Base-by-base conservation (phyloP, 2,797 vertebrate genomes). In the Steatocranus sp. region DNA sequence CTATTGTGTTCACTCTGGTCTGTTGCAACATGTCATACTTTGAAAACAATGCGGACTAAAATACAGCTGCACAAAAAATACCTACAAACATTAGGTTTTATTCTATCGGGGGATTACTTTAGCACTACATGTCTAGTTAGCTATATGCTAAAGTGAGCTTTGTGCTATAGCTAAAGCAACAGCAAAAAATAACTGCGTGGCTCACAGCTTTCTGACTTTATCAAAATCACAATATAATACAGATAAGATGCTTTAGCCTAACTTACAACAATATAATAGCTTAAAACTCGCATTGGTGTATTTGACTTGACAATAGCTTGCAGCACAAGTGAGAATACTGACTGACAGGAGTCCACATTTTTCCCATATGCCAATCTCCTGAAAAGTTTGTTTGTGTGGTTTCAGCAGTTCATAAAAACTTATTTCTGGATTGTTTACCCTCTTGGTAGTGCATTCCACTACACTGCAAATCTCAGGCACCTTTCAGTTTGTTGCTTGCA, bases 401-500 rank as follows among this genome's bases (percentile, higher is more conserved):
- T 73, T 73, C 41, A 27, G 41, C 25, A 49, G 68, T 48, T 49
- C 68, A 49, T 73, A 32, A 73, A 68, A 49, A 73, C 43, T n/a
- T 73, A 12, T 17, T 2, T 73, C 0, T 73, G 17, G 25, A 32
- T 73, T 73, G 68, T 73, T 73, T 73, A 48, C 17, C 25, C 43
- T 73, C 43, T 12, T 6, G 56, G 68, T 70, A 79, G 78, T 49
- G 68, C 58, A 27, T 25, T 41, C 68, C 43, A 49, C 41, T 73
- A 49, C 43, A 30, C 43, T 49, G 41, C 11, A 32, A 49, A 73
- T 73, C 25, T 49, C 17, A 14, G 25, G 10, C 46, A 10, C 25
- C 32, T 49, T 73, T 73, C 11, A 73, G 43, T 30, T 49, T 48
- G 68, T 32, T 73, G 43, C 25, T 73, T 32, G 25, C 43, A 48